These are phyloP conservation scores for Eilema griseolum DNA, from an alignment of 2,888 invertebrate genomes.

Conservation along the genomic window DNA sequence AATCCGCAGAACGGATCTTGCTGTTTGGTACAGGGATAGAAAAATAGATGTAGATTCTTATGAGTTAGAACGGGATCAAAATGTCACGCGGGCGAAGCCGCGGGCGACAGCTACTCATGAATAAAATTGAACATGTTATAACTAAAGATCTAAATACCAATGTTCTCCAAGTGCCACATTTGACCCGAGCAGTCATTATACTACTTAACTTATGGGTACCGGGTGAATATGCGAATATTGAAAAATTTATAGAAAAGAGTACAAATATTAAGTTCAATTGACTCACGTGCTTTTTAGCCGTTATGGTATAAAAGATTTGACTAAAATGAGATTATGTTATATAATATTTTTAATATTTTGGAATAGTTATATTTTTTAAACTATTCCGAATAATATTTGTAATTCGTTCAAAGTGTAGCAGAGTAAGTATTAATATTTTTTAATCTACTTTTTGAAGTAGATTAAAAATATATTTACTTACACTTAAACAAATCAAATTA, in stretches of 20 bases:
- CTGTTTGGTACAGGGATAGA: too few species aligned
- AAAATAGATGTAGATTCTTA: too few species aligned
- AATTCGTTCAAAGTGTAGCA: not conserved
- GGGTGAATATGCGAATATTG: not conserved
- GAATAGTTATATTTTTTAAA: not conserved
- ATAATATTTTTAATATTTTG: not conserved
- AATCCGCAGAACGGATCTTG: too few species aligned
- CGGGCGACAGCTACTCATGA: not conserved
- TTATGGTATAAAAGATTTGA: not conserved
- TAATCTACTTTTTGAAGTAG: too few species aligned
- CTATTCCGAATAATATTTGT: not conserved
- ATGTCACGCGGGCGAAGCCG: too few species aligned
- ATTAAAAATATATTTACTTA: too few species aligned
- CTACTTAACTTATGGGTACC: not conserved
- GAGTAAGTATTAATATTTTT: too few species aligned
- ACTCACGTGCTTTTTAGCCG: not conserved
- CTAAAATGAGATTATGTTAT: not conserved
- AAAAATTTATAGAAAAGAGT: not conserved
- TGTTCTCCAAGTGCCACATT: not conserved
- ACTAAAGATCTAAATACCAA: not conserved
- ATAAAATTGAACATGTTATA: not conserved
- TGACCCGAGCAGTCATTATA: not conserved
- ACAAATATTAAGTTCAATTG: not conserved
- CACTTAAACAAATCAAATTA: not conserved
- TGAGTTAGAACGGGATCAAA: too few species aligned